phyloP scores from a whole-genome alignment of 2,797 vertebrate genomes.

The Neostethus bicornis region DNA sequence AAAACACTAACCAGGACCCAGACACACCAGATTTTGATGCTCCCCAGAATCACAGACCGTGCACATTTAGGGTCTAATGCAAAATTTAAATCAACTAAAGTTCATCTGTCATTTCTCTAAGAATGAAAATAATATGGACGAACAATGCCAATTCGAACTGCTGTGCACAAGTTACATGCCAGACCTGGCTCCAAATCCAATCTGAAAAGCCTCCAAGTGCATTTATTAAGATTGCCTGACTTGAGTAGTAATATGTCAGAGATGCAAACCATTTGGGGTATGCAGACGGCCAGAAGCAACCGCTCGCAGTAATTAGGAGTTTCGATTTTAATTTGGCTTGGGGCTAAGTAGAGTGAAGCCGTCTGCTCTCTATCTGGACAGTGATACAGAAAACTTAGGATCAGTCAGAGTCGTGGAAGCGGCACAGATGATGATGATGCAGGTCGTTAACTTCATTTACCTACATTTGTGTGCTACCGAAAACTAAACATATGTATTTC shows the following conservation, averaged over 20 bases:
- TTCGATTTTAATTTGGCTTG: conserved; percentile 54
- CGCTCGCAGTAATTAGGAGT: conserved; percentile 62
- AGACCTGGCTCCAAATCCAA: conserved; percentile 33
- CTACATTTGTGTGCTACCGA: neutral
- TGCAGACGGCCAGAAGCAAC: conserved; percentile 48
- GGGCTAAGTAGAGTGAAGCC: conserved; percentile 35
- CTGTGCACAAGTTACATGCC: conserved; percentile 30
- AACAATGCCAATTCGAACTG: conserved; percentile 51
- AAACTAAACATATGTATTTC: neutral
- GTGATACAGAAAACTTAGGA: conserved; percentile 64
- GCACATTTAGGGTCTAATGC: conserved; percentile 6
- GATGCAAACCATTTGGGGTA: conserved; percentile 48
- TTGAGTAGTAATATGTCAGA: conserved; percentile 46
- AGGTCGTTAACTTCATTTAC: neutral
- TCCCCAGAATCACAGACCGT: neutral
- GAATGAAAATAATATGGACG: conserved; percentile 19
- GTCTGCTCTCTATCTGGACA: conserved; percentile 57
- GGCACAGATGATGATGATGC: conserved; percentile 6
- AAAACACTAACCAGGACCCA: neutral
- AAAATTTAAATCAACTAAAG: conserved; percentile 35
- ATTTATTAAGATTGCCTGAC: conserved; percentile 47
- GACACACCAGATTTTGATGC: neutral
- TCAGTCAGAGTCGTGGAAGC: conserved; percentile 19
- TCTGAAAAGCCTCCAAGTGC: conserved; percentile 52
- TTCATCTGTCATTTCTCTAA: conserved; percentile 36